Conservation (phyloP, 1,140 invertebrate genomes). For the Tigriopus japonicus region DNA sequence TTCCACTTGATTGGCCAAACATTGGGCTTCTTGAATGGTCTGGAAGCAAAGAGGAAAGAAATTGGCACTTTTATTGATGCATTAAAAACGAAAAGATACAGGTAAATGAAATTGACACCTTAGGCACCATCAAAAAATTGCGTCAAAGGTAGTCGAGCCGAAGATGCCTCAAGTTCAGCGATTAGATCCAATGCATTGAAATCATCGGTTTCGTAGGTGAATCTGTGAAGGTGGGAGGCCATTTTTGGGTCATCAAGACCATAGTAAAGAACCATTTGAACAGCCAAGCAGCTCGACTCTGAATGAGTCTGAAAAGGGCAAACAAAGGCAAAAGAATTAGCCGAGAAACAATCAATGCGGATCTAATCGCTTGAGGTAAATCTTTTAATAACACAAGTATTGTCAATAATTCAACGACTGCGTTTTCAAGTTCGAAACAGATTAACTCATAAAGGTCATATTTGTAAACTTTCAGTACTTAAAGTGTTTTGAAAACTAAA, state of each 20-base stretch:
- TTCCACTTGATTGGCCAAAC: conserved; percentile 62
- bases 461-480: no score
- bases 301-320: conserved; percentile 1
- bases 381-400: no score
- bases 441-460: no score
- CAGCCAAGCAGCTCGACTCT: conserved; percentile 1
- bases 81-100: not conserved
- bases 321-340: no score
- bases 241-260: not conserved
- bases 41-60: conserved; percentile 18
- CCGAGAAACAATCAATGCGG: no score
- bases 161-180: conserved; percentile 1
- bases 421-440: no score
- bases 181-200: conserved; percentile 11
- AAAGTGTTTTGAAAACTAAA: no score
- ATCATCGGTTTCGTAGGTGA: not conserved
- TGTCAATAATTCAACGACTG: no score
- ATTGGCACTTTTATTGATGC: not conserved
- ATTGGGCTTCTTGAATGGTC: conserved; percentile 56
- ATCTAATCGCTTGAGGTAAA: no score
- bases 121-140: not conserved
- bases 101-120: not conserved
- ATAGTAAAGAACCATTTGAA: conserved; percentile 6
- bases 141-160: not conserved
- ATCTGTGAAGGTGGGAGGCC: not conserved